phyloP scores from a whole-genome alignment of 2,797 vertebrate genomes.

The Halcyon badia region DNA sequence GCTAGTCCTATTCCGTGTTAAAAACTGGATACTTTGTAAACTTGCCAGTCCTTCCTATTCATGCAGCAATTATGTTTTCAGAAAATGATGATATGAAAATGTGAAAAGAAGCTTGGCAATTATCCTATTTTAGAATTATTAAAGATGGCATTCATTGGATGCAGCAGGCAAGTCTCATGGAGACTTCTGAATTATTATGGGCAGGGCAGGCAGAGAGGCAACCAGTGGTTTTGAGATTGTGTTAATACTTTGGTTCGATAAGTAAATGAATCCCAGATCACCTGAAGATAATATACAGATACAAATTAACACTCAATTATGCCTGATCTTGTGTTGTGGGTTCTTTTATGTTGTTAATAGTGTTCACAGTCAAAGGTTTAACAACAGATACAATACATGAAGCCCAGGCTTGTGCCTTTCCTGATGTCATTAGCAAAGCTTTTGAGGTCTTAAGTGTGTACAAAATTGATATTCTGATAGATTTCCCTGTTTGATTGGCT shows the following conservation, averaged over 20 bases:
- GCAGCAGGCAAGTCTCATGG: neutral
- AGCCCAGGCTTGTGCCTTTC: neutral
- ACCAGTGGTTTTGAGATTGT: neutral
- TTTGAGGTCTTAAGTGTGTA: neutral
- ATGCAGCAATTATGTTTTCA: neutral
- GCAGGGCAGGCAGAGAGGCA: neutral
- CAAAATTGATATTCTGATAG: neutral
- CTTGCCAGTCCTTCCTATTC: neutral
- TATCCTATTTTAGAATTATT: neutral
- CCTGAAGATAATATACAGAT: neutral
- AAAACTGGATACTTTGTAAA: neutral
- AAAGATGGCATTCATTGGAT: neutral
- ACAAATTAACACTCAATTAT: neutral
- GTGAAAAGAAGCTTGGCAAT: neutral
- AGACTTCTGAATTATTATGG: neutral
- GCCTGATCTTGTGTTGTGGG: neutral
- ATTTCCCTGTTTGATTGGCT: neutral
- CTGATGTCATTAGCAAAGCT: neutral
- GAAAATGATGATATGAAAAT: neutral
- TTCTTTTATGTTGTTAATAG: neutral
- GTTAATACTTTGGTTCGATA: neutral
- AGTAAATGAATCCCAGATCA: neutral
- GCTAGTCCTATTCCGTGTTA: neutral
- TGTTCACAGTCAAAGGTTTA: neutral
- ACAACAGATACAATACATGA: neutral